Evolutionary conservation across 2,797 vertebrate species (phyloP).

Genomic region (Macropus fuliginosus): DNA sequence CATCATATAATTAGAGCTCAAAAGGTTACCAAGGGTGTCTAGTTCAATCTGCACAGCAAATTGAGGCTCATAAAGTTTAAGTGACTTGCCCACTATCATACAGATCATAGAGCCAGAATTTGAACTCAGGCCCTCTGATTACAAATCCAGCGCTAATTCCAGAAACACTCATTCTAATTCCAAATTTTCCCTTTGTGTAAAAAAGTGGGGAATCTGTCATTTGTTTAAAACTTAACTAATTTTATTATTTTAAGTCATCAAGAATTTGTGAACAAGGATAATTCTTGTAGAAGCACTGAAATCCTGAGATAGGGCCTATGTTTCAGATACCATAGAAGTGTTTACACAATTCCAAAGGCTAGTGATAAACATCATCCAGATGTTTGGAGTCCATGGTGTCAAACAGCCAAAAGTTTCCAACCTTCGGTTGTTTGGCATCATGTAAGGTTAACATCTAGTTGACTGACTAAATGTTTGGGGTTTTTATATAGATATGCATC

Average conservation of each 20-base stretch:
- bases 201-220: not conserved
- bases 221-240: not conserved
- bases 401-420: not conserved
- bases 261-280: not conserved
- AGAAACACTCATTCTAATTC: not conserved
- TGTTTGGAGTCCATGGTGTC: not conserved
- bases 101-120: not conserved
- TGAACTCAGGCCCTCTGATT: not conserved
- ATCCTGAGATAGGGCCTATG: not conserved
- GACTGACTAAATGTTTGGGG: not conserved
- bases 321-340: not conserved
- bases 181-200: not conserved
- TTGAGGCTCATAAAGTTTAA: not conserved
- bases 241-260: not conserved
- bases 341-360: not conserved
- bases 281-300: not conserved
- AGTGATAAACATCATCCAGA: not conserved
- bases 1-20: not conserved
- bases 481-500: not conserved
- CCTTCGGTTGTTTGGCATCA: not conserved
- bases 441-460: not conserved
- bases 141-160: not conserved
- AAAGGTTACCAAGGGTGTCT: not conserved
- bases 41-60: not conserved
- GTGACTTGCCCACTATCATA: not conserved